phyloP scores from a whole-genome alignment of 2,888 invertebrate genomes.

The Eledona agricola region DNA sequence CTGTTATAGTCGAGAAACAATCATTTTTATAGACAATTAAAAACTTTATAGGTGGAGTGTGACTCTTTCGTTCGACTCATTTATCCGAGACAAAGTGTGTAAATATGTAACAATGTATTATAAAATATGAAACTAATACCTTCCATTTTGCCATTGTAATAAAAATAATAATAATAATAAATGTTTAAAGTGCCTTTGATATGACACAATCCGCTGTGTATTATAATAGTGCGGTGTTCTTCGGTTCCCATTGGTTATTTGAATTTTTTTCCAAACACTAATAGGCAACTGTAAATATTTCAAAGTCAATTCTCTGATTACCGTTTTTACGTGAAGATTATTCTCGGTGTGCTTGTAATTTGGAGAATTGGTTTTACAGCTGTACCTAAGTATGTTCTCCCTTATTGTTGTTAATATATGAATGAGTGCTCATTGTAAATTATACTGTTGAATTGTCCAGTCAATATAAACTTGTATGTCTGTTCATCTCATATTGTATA shows the following conservation, averaged over 20 bases:
- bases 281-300: slow-evolving; percentile 32
- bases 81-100: slow-evolving; percentile 39
- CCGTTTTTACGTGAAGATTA: slow-evolving; percentile 21
- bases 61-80: slow-evolving; percentile 9
- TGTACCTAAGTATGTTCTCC: slow-evolving; percentile 33
- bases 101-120: slow-evolving; percentile 45
- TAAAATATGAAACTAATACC: slow-evolving; percentile 59
- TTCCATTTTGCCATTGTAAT: slow-evolving; percentile 63
- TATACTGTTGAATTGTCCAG: slow-evolving; percentile 62
- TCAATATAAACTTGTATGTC: slow-evolving; percentile 63
- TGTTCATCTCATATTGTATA: slow-evolving; percentile 63
- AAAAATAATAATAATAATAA: slow-evolving; percentile 49
- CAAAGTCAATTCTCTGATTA: slow-evolving; percentile 33
- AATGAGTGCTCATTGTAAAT: slow-evolving; percentile 59
- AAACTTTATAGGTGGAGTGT: slow-evolving; percentile 24
- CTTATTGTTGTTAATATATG: slow-evolving; percentile 46
- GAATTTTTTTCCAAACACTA: slow-evolving; percentile 7
- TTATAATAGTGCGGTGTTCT: slow-evolving; percentile 38
- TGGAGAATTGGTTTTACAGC: slow-evolving; percentile 34
- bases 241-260: slow-evolving; percentile 2
- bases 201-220: slow-evolving; percentile 58
- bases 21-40: slow-evolving; percentile 41
- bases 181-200: slow-evolving; percentile 62
- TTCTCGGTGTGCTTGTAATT: slow-evolving; percentile 35
- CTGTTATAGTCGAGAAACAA: slow-evolving; percentile 39